These are phyloP conservation scores for Thera britannica DNA, from an alignment of 2,888 invertebrate species.

Conservation along the genomic window DNA sequence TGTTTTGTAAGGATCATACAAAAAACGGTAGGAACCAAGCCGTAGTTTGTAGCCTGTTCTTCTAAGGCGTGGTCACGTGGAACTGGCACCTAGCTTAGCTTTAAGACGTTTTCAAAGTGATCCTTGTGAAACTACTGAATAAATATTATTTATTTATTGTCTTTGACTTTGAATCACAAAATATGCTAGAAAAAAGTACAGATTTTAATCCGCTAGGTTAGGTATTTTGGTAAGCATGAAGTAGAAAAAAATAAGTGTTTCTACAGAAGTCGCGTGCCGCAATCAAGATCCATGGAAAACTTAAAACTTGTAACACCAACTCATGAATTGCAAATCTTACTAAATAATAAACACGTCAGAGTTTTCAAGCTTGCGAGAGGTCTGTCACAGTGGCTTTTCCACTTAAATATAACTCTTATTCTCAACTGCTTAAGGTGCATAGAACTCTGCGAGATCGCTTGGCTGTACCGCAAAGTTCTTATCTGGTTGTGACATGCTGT, in stretches of 20 bases:
- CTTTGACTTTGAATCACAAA: too few relatives aligned
- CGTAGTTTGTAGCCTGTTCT: not conserved
- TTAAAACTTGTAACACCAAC: constrained; percentile 34
- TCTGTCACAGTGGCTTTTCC: constrained; percentile 13
- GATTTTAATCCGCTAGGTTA: too few relatives aligned
- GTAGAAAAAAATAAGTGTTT: not conserved
- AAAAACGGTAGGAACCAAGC: too few relatives aligned
- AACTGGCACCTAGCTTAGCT: not conserved
- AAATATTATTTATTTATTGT: too few relatives aligned
- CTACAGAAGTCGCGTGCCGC: constrained; percentile 21
- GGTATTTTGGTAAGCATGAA: too few relatives aligned
- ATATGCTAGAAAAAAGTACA: too few relatives aligned
- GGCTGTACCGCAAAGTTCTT: constrained; percentile 31
- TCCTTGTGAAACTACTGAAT: not conserved
- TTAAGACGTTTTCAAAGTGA: not conserved
- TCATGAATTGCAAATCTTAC: constrained; percentile 43
- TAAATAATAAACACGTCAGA: constrained; percentile 42
- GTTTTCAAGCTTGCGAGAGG: constrained; percentile 28
- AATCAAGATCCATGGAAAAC: constrained; percentile 36
- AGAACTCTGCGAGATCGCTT: constrained; percentile 22
- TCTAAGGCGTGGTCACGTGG: not conserved
- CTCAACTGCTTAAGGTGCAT: constrained; percentile 18
- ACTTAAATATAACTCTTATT: constrained; percentile 27
- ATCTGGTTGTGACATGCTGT: constrained; percentile 35
- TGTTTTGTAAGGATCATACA: too few relatives aligned